Evolutionary conservation across 2,113 vertebrate species (phyloP), one percentile per base, ranked within the genome.

Genomic region (Hyla sarda): DNA sequence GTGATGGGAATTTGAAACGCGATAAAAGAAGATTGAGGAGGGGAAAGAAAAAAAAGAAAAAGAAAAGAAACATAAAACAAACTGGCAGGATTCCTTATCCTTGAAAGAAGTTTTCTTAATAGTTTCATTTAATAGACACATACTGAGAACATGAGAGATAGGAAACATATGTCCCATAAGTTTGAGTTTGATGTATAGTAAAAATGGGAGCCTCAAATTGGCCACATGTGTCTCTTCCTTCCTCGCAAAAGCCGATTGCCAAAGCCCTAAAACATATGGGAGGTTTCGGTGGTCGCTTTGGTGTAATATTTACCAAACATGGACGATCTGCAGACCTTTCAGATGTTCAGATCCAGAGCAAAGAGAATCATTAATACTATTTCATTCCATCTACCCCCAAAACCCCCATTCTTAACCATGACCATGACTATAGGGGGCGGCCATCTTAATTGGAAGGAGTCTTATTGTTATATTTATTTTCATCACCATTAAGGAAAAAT

Each of bases 101-200:
- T 74, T 30, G 23, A 84, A 2, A 50, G 65, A 52, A 3, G 11
- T 32, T 7, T 67, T 17, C 82, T 74, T 82, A 25, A 34, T 34
- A 19, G 65, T 30, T 78, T 77, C 45, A 65, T 79, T 83, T 56
- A 81, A 84, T 7, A 79, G 82, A 23, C n/a, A 54, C 77, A 82
- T 73, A 83, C 62, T 14, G 50, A 74, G 37, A 87, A 50, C 78
- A 67, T n/a, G 0, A 11, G 52, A 82, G 73, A 69, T 56, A 45
- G 73, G 3, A 30, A 0, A 0, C 82, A 5, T 21, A 84, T 72
- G 45, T 1, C n/a, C 52, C 41, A 0, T 52, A 62, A 30, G 32
- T 32, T 41, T 32, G 1, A 37, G 32, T 71, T 52, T 58, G 2
- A 30, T 19, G 72, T 73, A 41, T 75, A 56, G 50, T 30, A 52